A percentile compares a stretch with the other conserved stretches of the same genome.
phyloP scores from a whole-genome alignment of 2,797 vertebrate species.

The Betta splendens region DNA sequence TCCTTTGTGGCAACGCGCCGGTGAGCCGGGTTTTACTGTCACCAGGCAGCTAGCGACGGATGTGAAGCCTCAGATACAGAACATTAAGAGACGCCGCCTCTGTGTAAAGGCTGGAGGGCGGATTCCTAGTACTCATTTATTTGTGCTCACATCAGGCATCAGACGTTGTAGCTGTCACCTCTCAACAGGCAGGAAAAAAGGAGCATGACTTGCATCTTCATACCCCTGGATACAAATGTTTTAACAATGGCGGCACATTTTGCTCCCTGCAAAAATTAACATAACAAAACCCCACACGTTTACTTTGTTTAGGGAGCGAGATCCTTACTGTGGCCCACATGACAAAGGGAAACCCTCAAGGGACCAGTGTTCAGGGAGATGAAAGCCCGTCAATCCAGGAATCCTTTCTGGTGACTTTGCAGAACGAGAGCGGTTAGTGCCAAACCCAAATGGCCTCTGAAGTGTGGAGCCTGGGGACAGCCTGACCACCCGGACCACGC shows the following conservation, averaged over 20 bases:
- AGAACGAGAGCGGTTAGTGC: constrained; percentile 43
- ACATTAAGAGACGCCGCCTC: constrained; percentile 39
- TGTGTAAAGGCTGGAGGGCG: constrained; percentile 44
- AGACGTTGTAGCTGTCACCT: constrained; percentile 51
- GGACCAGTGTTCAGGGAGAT: constrained; percentile 50
- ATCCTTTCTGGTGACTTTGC: constrained; percentile 53
- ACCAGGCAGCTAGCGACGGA: no score
- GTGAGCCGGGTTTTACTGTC: no score
- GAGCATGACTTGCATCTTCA: constrained; percentile 41
- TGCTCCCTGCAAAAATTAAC: constrained; percentile 42
- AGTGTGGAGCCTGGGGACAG: constrained; percentile 41
- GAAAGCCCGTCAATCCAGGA: constrained; percentile 49
- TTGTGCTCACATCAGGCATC: constrained; percentile 50
- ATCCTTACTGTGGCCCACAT: constrained; percentile 28
- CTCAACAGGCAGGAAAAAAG: constrained; percentile 26
- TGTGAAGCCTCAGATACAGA: constrained; percentile 29
- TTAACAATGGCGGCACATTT: constrained; percentile 26
- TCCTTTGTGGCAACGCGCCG: no score
- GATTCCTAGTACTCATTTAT: constrained; percentile 64
- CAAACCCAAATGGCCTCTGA: constrained; percentile 65
- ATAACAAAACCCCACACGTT: constrained; percentile 38
- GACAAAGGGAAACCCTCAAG: constrained; percentile 31
- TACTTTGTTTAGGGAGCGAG: constrained; percentile 39
- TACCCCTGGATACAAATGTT: constrained; percentile 39
- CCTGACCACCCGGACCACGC: constrained; percentile 40